Evolutionary conservation across 2,888 invertebrate species (phyloP), one percentile per base, ranked within the genome.

Genomic region (Eugnorisma glareosa): DNA sequence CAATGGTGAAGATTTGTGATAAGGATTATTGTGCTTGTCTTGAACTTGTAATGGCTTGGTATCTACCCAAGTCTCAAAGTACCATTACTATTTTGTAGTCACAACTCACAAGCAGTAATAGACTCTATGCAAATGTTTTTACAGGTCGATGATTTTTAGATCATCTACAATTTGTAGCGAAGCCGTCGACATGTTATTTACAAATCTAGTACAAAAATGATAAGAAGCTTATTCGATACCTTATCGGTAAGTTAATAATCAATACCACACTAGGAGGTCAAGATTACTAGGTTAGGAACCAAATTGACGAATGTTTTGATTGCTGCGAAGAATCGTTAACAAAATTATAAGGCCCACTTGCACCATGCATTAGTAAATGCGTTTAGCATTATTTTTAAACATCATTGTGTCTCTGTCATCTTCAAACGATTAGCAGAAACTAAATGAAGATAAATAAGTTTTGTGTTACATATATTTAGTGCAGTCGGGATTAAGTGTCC

Each of bases 161-260:
- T 59, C 1, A 51, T 73, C 43, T 51, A 31, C 4, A 11, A 54
- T n/a, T 24, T 51, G 2, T 24, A 43, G 11, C 31, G 43, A 51
- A 28, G 21, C 13, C 0, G 0, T 21, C 21, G 15, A 28, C 54
- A 31, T 59, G 10, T 37, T 67, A 31, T 35, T 48, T 28, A 71
- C 8, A 57, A 68, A 54, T 72, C 21, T 59, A 48, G 45, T 67
- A 73, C 54, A 37, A 51, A 67, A 57, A 28, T 54, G 73, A 70
- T 82, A 79, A 69, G 59, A 59, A 24, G 10, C n/a, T 7, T 15
- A 54, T 54, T 8, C 28, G 82, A 73, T 79, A 73, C n/a, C 57
- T 70, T 80, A 74, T 82, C 82, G 79, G 63, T 57, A 63, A 18
- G 43, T n/a, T 57, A 67, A 37, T 79, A 51, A 84, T 79, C 67